Percentiles rank a stretch among this genome's conserved stretches.
phyloP scores from a whole-genome alignment of 2,888 invertebrate genomes.

The Pantelozetes paolii region DNA sequence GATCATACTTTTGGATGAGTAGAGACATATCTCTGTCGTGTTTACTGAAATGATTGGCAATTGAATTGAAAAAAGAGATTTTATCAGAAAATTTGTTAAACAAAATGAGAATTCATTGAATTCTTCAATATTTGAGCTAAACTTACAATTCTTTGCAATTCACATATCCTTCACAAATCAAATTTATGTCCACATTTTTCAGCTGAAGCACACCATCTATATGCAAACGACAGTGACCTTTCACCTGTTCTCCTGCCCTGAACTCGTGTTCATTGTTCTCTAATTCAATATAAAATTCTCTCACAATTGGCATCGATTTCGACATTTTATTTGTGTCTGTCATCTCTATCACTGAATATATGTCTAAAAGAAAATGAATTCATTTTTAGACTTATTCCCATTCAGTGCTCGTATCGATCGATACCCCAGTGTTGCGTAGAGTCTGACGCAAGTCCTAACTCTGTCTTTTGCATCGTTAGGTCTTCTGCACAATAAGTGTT shows the following conservation, averaged over 20 bases:
- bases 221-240: neutral
- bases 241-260: slow-evolving; percentile 2
- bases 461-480: too few species aligned
- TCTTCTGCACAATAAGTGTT: neutral
- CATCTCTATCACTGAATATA: too few species aligned
- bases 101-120: neutral
- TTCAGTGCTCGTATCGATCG: neutral
- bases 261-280: neutral
- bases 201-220: neutral
- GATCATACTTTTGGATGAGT: slow-evolving; percentile 9
- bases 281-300: slow-evolving; percentile 15
- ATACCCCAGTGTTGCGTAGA: neutral
- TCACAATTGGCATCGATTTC: slow-evolving; percentile 23
- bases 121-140: too few species aligned
- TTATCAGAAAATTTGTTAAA: too few species aligned
- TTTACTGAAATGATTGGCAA: too few species aligned
- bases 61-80: too few species aligned
- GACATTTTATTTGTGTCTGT: too few species aligned
- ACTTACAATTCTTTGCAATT: slow-evolving; percentile 10
- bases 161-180: slow-evolving; percentile 12
- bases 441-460: slow-evolving; percentile 13
- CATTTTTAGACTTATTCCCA: too few species aligned
- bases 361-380: slow-evolving; percentile 9
- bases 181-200: slow-evolving; percentile 7
- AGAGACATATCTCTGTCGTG: neutral